phyloP scores from a whole-genome alignment of 2,797 vertebrate genomes.

The Acanthopagrus latus region DNA sequence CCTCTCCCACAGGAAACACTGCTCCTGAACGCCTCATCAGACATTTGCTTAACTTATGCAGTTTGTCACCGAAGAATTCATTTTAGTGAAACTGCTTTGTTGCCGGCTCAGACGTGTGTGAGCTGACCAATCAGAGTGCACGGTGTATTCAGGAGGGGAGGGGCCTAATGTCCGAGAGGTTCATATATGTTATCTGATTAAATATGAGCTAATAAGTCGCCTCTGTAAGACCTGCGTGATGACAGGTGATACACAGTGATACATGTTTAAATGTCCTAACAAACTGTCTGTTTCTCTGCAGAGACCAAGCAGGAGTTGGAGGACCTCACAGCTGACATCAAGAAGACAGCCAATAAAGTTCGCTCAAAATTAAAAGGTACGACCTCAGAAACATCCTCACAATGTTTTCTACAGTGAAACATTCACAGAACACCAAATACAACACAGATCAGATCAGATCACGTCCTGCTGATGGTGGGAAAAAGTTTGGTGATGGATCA shows the following conservation, averaged over 20 bases:
- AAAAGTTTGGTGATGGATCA: not conserved
- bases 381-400: not conserved
- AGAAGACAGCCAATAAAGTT: slow-evolving; percentile 98
- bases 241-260: too few species aligned
- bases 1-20: too few species aligned
- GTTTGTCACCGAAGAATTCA: too few species aligned
- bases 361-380: slow-evolving; percentile 97
- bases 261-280: not conserved
- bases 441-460: not conserved
- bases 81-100: too few species aligned
- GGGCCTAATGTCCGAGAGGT: too few species aligned
- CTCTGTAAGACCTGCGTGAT: not conserved
- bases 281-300: slow-evolving; percentile 55
- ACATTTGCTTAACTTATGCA: too few species aligned
- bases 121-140: too few species aligned
- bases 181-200: too few species aligned
- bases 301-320: slow-evolving; percentile 97
- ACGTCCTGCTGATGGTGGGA: not conserved
- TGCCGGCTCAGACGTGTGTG: too few species aligned
- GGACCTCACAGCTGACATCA: slow-evolving; percentile 96
- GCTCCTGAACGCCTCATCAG: too few species aligned
- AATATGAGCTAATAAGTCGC: not conserved
- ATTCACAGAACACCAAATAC: not conserved
- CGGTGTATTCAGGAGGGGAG: too few species aligned
- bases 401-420: not conserved